Evolutionary conservation across 2,888 invertebrate species (phyloP).

Genomic region (Lottia gigantea): DNA sequence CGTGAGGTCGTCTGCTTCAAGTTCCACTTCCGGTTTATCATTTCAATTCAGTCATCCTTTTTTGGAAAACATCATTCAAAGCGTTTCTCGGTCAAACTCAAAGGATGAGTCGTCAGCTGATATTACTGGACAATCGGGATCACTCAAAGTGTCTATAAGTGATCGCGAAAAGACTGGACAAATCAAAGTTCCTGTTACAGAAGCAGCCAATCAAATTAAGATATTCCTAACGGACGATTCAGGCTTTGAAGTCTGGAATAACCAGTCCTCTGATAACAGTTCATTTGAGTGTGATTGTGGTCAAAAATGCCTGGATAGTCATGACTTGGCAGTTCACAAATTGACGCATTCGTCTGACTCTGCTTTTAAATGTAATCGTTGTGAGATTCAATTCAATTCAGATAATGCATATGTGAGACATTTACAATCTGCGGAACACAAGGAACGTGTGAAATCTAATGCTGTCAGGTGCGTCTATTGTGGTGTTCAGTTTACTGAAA

Average conservation of each 20-base stretch:
- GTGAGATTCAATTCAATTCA: conserved; percentile 89
- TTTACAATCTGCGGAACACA: conserved; percentile 89
- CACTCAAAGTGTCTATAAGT: background rate
- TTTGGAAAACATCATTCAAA: conserved; percentile 21
- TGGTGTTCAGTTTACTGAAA: conserved; percentile 91
- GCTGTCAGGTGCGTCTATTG: conserved; percentile 97
- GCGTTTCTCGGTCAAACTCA: background rate
- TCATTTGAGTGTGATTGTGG: conserved; percentile 32
- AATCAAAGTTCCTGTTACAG: background rate
- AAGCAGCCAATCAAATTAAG: background rate
- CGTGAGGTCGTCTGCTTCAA: background rate
- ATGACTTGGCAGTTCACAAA: conserved; percentile 89
- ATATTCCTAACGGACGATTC: background rate
- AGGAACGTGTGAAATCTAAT: conserved; percentile 79
- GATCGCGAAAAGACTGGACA: background rate
- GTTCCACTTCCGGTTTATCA: conserved; percentile 30
- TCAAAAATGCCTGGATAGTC: conserved; percentile 75
- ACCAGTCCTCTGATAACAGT: background rate
- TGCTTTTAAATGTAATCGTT: conserved; percentile 90
- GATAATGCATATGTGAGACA: conserved; percentile 94
- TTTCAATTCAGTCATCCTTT: conserved; percentile 61
- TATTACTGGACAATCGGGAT: background rate
- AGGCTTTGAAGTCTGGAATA: background rate
- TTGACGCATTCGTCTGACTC: conserved; percentile 95
- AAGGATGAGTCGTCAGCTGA: background rate